phyloP scores from a whole-genome alignment of 2,888 invertebrate genomes.

The Cylloceria caligata region DNA sequence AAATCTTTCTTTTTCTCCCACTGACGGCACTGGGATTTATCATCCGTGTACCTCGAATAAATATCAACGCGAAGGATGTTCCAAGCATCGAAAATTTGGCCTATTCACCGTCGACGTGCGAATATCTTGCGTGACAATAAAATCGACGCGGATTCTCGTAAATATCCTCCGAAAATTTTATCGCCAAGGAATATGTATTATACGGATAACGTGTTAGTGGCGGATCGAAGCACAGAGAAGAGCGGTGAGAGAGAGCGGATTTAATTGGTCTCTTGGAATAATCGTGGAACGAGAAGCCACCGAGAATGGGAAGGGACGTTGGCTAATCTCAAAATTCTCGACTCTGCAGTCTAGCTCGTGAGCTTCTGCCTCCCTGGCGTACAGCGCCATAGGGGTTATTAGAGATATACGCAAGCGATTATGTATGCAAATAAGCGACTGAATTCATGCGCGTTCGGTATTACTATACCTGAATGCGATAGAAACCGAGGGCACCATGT shows the following conservation, averaged over 20 bases:
- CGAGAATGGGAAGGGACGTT: conserved; percentile 50
- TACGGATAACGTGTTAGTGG: conserved; percentile 22
- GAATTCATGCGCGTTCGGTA: conserved; percentile 74
- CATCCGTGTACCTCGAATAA: not conserved
- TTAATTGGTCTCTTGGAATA: conserved; percentile 71
- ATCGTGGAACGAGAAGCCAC: conserved; percentile 64
- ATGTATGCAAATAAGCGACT: conserved; percentile 76
- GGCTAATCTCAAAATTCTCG: conserved; percentile 66
- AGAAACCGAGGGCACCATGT: conserved; percentile 44
- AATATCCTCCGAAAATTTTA: conserved; percentile 60
- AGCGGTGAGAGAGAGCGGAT: conserved; percentile 51
- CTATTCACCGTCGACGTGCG: conserved; percentile 6
- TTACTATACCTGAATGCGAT: conserved; percentile 66
- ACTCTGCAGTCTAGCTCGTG: conserved; percentile 54
- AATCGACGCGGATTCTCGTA: conserved; percentile 33
- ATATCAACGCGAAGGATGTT: not conserved
- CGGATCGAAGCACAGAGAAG: conserved; percentile 25
- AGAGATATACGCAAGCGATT: conserved; percentile 73
- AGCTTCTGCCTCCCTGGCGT: conserved; percentile 43
- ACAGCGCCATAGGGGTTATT: conserved; percentile 68
- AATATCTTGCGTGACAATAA: conserved; percentile 59
- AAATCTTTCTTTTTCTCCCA: not conserved
- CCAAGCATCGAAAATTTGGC: conserved; percentile 8
- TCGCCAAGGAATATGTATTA: conserved; percentile 49
- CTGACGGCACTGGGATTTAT: conserved; percentile 2